A percentile compares a stretch with the other conserved stretches of the same genome.
Evolutionary conservation across 2,888 invertebrate species (phyloP).

Genomic region (Emmelina monodactyla): DNA sequence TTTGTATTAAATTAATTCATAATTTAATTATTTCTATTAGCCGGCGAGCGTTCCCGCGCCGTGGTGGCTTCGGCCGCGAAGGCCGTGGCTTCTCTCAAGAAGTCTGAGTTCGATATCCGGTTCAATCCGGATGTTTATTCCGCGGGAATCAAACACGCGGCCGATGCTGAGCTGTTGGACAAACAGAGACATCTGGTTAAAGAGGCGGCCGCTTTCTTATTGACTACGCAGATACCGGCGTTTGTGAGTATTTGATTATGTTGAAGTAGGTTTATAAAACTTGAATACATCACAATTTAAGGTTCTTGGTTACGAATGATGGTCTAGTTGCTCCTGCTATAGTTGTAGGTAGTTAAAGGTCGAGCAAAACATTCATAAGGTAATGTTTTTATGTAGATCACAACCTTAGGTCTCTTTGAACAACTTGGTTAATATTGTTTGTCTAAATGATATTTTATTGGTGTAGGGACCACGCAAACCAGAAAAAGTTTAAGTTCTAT

Average conservation of each 20-base stretch:
- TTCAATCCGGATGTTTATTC: constrained; percentile 99
- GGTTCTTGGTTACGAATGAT: too few relatives aligned
- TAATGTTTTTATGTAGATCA: too few relatives aligned
- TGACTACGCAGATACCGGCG: constrained; percentile 92
- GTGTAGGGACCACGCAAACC: too few relatives aligned
- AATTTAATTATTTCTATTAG: constrained; percentile 17
- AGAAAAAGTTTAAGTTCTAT: too few relatives aligned
- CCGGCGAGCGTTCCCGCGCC: constrained; percentile 85
- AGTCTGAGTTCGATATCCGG: constrained; percentile 94
- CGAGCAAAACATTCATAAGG: too few relatives aligned
- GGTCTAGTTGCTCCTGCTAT: too few relatives aligned
- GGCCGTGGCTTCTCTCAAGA: constrained; percentile 93
- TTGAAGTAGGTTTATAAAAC: too few relatives aligned
- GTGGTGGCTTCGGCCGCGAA: constrained; percentile 89
- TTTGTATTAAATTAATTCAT: neutral
- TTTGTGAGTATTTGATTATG: constrained; percentile 75
- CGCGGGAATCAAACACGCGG: constrained; percentile 86
- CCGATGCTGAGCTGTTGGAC: constrained; percentile 71
- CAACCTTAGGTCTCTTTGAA: too few relatives aligned
- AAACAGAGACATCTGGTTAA: constrained; percentile 90
- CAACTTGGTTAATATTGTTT: too few relatives aligned
- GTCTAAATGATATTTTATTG: too few relatives aligned
- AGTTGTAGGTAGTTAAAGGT: too few relatives aligned
- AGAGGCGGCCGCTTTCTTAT: constrained; percentile 94
- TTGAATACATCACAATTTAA: too few relatives aligned